Evolutionary conservation across 2,888 invertebrate genomes (phyloP).

Genomic region (Pollenia amentaria): DNA sequence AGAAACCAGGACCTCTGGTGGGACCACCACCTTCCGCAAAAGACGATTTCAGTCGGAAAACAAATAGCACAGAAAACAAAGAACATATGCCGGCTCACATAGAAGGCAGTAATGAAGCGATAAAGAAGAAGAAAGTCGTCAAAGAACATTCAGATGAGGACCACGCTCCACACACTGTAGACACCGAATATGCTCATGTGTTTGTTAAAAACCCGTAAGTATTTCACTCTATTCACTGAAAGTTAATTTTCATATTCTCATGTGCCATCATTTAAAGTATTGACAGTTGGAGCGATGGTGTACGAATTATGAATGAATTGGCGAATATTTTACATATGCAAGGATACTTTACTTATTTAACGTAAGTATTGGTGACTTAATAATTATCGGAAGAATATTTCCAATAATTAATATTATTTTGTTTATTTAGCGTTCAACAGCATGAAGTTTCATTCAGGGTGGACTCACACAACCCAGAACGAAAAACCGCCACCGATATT

Average conservation of each 20-base stretch:
- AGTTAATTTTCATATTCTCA: neutral
- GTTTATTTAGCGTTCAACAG: slow-evolving; percentile 87
- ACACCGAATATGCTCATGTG: slow-evolving; percentile 92
- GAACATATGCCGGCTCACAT: slow-evolving; percentile 83
- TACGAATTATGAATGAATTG: slow-evolving; percentile 89
- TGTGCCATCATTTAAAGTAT: slow-evolving; percentile 82
- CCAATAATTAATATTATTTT: neutral
- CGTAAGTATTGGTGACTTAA: slow-evolving; percentile 75
- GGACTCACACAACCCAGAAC: slow-evolving; percentile 84
- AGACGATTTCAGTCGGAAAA: slow-evolving; percentile 65
- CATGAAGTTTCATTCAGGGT: slow-evolving; percentile 88
- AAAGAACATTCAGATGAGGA: slow-evolving; percentile 84
- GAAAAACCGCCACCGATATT: slow-evolving; percentile 83
- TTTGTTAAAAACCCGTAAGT: slow-evolving; percentile 90
- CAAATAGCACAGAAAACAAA: slow-evolving; percentile 77
- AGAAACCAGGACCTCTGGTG: slow-evolving; percentile 95
- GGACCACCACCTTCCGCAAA: slow-evolving; percentile 80
- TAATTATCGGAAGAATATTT: neutral
- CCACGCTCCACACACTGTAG: slow-evolving; percentile 88
- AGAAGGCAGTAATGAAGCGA: slow-evolving; percentile 79
- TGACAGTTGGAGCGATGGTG: slow-evolving; percentile 90
- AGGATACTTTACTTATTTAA: slow-evolving; percentile 84
- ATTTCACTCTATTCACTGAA: neutral
- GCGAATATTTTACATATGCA: slow-evolving; percentile 88
- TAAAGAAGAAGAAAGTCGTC: slow-evolving; percentile 82